phyloP scores from a whole-genome alignment of 1,140 invertebrate species.

The Formica exsecta region DNA sequence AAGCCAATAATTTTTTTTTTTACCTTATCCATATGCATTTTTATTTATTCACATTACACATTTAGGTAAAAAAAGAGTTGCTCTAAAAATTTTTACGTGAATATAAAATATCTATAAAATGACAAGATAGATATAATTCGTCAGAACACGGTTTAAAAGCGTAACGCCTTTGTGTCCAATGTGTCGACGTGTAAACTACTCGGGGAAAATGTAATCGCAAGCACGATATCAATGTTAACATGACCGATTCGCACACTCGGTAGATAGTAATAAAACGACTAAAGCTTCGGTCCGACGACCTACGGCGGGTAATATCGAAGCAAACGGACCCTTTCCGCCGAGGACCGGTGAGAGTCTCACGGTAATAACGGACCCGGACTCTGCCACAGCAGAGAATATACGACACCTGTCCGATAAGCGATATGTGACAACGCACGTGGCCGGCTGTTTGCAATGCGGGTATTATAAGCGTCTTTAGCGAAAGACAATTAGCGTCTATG shows the following conservation, averaged over 20 bases:
- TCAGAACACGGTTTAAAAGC: background rate
- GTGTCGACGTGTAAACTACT: background rate
- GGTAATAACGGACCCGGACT: constrained; percentile 59
- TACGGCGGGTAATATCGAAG: constrained; percentile 32
- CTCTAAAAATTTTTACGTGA: background rate
- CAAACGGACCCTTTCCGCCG: constrained; percentile 3
- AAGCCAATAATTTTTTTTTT: background rate
- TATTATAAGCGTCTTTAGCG: constrained; percentile 32
- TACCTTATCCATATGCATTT: background rate
- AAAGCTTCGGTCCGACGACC: constrained; percentile 5
- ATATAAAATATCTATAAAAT: background rate
- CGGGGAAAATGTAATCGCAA: background rate
- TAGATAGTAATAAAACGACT: constrained; percentile 49
- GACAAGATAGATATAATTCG: background rate
- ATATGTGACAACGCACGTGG: constrained; percentile 42
- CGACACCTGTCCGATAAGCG: constrained; percentile 68
- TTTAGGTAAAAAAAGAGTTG: background rate
- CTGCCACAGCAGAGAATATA: constrained; percentile 57
- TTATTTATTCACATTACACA: background rate
- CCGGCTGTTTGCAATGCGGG: constrained; percentile 26
- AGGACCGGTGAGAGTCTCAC: constrained; percentile 41
- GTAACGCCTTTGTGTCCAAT: background rate
- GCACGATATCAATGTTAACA: background rate
- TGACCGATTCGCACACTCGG: background rate
- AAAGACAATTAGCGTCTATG: constrained; percentile 25